Conservation (phyloP, 2,888 invertebrate species). For the Morpho deidamia region DNA sequence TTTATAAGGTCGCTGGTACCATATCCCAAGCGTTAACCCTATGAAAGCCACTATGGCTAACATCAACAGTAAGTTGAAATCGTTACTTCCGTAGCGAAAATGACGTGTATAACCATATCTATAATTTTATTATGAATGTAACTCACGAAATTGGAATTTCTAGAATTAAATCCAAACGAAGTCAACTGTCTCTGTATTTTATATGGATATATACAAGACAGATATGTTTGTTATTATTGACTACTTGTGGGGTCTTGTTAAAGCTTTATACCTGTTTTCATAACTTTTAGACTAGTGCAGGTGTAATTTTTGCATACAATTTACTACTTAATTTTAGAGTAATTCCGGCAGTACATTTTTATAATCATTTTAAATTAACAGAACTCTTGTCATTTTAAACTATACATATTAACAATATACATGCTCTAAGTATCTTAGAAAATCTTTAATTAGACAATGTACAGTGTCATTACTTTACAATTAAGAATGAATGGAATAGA, state of each 20-base stretch:
- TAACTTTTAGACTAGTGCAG: conserved; percentile 3
- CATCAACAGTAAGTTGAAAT: no score
- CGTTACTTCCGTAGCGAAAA: no score
- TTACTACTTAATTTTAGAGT: conserved; percentile 13
- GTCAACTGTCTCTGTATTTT: no score
- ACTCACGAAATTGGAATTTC: no score
- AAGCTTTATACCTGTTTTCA: conserved; percentile 16
- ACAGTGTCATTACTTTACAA: conserved; percentile 15
- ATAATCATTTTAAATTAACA: conserved; percentile 15
- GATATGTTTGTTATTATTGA: not conserved
- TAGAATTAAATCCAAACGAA: no score
- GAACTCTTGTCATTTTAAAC: conserved; percentile 14
- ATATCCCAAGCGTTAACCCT: no score
- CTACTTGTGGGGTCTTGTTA: conserved; percentile 6
- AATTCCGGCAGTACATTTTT: conserved; percentile 29
- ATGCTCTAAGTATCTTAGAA: conserved; percentile 25
- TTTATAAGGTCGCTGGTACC: no score
- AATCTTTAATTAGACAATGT: conserved; percentile 15
- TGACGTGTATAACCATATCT: no score
- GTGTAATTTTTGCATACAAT: conserved; percentile 1
- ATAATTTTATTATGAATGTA: no score
- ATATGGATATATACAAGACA: not conserved
- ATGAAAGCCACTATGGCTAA: no score
- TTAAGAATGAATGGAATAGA: conserved; percentile 7
- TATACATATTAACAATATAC: conserved; percentile 24